These are phyloP conservation scores for Choloepus didactylus DNA, from an alignment of 2,797 vertebrate species.

Conservation along the genomic window DNA sequence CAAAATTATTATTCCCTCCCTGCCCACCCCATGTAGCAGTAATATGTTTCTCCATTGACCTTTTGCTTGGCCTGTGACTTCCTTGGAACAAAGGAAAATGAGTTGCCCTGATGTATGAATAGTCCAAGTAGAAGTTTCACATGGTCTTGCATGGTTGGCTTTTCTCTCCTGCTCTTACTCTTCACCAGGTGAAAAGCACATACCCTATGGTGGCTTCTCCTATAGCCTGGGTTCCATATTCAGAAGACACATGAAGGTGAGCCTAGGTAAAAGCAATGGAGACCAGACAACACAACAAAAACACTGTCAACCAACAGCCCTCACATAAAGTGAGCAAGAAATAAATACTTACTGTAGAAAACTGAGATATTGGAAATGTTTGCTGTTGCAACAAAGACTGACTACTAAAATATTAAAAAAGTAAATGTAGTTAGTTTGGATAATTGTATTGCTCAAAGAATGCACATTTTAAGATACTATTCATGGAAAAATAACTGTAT, in stretches of 20 bases:
- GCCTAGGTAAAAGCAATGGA: neutral
- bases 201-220: neutral
- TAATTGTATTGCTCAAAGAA: neutral
- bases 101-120: neutral
- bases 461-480: neutral
- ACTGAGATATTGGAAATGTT: slow-evolving; percentile 4
- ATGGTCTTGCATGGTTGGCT: neutral
- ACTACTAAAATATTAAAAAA: slow-evolving; percentile 39
- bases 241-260: neutral
- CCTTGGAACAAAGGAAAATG: neutral
- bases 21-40: neutral
- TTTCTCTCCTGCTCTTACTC: neutral
- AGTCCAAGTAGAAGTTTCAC: neutral
- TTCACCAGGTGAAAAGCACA: neutral
- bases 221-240: neutral
- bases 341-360: neutral
- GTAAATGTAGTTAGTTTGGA: neutral
- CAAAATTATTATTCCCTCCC: neutral
- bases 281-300: neutral
- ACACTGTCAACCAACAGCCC: neutral
- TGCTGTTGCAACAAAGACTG: neutral
- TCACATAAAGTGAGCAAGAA: neutral
- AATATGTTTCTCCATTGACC: neutral
- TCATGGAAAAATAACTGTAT: neutral
- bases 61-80: slow-evolving; percentile 30